A percentile compares a stretch with the other conserved stretches of the same genome.
Evolutionary conservation across 2,888 invertebrate species (phyloP).

Genomic region (Aporophyla lueneburgensis): DNA sequence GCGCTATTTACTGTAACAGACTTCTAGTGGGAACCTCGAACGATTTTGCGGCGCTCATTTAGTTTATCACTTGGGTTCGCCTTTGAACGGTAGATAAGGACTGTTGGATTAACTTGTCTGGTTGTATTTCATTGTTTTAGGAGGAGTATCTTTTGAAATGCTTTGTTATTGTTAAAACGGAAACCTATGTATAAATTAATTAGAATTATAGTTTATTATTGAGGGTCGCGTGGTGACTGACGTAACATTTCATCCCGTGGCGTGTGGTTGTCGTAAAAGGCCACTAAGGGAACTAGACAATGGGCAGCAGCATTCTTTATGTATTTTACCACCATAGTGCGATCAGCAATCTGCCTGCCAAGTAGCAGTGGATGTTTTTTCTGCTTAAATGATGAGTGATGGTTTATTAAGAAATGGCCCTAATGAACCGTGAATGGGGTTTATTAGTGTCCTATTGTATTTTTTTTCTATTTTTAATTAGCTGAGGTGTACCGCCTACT

Average conservation of each 20-base stretch:
- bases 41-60: constrained; percentile 35
- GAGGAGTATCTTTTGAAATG: not conserved
- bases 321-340: too few species aligned
- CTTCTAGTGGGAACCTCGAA: constrained; percentile 46
- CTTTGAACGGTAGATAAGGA: not conserved
- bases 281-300: too few species aligned
- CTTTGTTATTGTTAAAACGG: not conserved
- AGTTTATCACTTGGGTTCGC: constrained; percentile 21
- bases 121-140: not conserved
- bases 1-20: constrained; percentile 63
- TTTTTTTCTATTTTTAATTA: not conserved
- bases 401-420: not conserved
- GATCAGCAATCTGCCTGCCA: too few species aligned
- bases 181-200: not conserved
- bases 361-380: too few species aligned
- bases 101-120: not conserved
- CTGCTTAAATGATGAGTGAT: not conserved
- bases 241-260: too few species aligned
- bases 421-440: not conserved
- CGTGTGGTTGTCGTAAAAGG: too few species aligned
- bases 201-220: too few species aligned
- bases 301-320: too few species aligned
- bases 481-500: too few species aligned
- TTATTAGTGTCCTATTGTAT: not conserved
- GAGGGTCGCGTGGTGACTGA: too few species aligned